phyloP scores from a whole-genome alignment of 2,113 vertebrate genomes.

The zebrafish (Danio rerio) region GRCz12tu NC_133187.1:31305001-31305500 shows the following conservation, averaged over 20 bases:
- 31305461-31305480: constrained; percentile 37
- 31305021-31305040: background rate
- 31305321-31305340: constrained; percentile 29
- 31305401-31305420: background rate
- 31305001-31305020: background rate
- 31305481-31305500: constrained; percentile 38
- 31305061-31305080: background rate
- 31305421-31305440: constrained; percentile 49
- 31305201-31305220: constrained; percentile 3
- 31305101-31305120: background rate
- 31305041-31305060: background rate
- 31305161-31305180: constrained; percentile 26
- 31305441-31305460: constrained; percentile 27
- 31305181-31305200: constrained; percentile 15
- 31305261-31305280: constrained; percentile 37
- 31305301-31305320: constrained; percentile 43
- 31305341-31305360: constrained; percentile 47
- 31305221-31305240: constrained; percentile 44
- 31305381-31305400: background rate
- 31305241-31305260: constrained; percentile 46
- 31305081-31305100: background rate
- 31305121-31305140: constrained; percentile 1
- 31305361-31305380: constrained; percentile 32
- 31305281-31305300: constrained; percentile 40
- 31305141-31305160: background rate